Conservation (phyloP, 2,888 invertebrate species). For the Ashinkailepas kermadecensis region DNA sequence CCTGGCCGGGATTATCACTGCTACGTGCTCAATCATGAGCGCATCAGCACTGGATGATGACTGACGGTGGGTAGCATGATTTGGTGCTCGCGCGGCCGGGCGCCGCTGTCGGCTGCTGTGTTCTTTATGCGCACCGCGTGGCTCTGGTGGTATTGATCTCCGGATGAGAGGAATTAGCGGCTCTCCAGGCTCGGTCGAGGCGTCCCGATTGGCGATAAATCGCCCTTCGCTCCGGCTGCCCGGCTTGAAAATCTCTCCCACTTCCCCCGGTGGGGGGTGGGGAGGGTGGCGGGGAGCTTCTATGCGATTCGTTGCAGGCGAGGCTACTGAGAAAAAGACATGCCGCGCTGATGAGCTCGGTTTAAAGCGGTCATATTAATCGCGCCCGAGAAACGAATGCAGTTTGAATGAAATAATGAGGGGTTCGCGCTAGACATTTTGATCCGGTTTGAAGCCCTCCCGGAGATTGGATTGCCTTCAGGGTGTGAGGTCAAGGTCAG, state of each 20-base stretch:
- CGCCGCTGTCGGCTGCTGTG: too few relatives aligned
- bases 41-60: too few relatives aligned
- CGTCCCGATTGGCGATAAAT: too few relatives aligned
- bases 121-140: not conserved
- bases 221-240: not conserved
- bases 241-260: not conserved
- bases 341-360: not conserved
- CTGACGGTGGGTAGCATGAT: too few relatives aligned
- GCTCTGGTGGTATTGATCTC: not conserved
- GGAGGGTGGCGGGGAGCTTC: not conserved
- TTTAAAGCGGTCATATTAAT: not conserved
- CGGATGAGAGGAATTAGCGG: not conserved
- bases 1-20: too few relatives aligned
- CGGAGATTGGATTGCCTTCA: too few relatives aligned
- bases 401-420: too few relatives aligned
- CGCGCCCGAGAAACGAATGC: not conserved
- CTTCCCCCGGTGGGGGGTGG: not conserved
- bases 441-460: too few relatives aligned
- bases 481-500: too few relatives aligned
- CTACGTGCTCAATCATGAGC: too few relatives aligned
- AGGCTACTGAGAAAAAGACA: not conserved
- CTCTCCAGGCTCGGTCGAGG: not conserved
- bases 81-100: too few relatives aligned
- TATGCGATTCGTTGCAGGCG: not conserved
- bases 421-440: too few relatives aligned